Evolutionary conservation across 2,888 invertebrate species (phyloP).

Genomic region (Melanostoma scalare): DNA sequence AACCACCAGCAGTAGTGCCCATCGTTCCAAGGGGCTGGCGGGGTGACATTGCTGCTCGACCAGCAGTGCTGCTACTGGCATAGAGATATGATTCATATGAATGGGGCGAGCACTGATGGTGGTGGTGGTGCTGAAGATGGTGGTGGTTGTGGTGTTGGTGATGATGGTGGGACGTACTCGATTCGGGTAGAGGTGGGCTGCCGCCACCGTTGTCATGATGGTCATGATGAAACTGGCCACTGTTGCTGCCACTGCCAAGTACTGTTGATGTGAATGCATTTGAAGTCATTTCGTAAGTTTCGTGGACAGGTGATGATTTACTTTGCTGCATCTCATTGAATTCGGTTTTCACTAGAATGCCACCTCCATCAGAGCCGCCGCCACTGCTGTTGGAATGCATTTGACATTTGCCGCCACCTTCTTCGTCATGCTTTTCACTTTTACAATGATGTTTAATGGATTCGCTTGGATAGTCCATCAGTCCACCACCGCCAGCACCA

Average conservation of each 20-base stretch:
- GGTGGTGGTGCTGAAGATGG: conserved; percentile 37
- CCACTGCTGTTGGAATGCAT: conserved; percentile 47
- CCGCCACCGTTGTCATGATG: conserved; percentile 29
- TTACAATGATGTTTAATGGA: conserved; percentile 62
- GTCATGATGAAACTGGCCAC: conserved; percentile 40
- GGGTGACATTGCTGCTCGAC: conserved; percentile 57
- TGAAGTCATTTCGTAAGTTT: conserved; percentile 66
- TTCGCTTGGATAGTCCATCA: conserved; percentile 61
- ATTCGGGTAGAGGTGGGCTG: conserved; percentile 53
- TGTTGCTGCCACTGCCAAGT: conserved; percentile 28
- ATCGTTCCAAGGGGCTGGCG: conserved; percentile 54
- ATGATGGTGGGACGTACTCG: conserved; percentile 13
- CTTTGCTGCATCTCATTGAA: conserved; percentile 70
- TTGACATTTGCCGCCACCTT: conserved; percentile 64
- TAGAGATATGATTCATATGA: conserved; percentile 69
- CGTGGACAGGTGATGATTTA: conserved; percentile 73
- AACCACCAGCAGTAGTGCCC: conserved; percentile 50
- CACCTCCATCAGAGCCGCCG: conserved; percentile 6
- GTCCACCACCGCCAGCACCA: neutral
- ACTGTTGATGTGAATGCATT: conserved; percentile 57
- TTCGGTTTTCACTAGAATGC: conserved; percentile 64
- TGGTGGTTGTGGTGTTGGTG: conserved; percentile 21
- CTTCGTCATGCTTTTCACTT: conserved; percentile 66
- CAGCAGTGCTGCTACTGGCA: conserved; percentile 53
- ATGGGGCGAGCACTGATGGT: conserved; percentile 60